Evolutionary conservation across 2,888 invertebrate species (phyloP).

Genomic region (Chouioia cunea): DNA sequence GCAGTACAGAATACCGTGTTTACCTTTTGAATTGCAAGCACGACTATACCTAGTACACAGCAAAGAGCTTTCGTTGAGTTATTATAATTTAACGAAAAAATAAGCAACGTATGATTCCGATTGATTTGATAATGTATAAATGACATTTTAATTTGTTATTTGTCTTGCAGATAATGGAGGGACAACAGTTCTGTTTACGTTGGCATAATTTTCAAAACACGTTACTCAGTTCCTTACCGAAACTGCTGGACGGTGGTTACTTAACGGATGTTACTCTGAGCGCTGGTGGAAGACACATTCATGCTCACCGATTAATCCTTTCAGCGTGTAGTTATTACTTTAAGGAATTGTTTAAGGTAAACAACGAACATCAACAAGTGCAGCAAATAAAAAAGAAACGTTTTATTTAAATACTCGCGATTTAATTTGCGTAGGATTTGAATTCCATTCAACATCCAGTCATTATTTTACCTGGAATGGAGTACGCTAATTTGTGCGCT

Average conservation of each 20-base stretch:
- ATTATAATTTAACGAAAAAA: too few relatives aligned
- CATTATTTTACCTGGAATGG: conserved; percentile 80
- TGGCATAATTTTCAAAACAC: conserved; percentile 87
- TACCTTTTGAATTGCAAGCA: too few relatives aligned
- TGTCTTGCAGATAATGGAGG: conserved; percentile 70
- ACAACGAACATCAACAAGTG: conserved; percentile 28
- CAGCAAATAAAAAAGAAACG: conserved; percentile 34
- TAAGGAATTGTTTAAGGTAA: conserved; percentile 86
- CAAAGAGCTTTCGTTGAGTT: too few relatives aligned
- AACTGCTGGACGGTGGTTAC: conserved; percentile 83
- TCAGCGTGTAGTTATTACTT: conserved; percentile 94
- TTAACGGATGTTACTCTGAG: conserved; percentile 89
- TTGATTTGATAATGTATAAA: too few relatives aligned
- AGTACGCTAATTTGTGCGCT: conserved; percentile 78
- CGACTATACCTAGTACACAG: too few relatives aligned
- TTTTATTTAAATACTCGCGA: conserved; percentile 27
- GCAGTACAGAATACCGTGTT: too few relatives aligned
- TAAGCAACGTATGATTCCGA: too few relatives aligned
- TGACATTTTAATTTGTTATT: conserved; percentile 8
- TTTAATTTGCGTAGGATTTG: conserved; percentile 73
- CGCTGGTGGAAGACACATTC: conserved; percentile 85
- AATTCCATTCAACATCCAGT: conserved; percentile 79
- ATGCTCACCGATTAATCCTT: conserved; percentile 87
- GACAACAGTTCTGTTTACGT: conserved; percentile 86
- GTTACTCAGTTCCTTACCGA: conserved; percentile 82